Evolutionary conservation across 2,888 invertebrate genomes (phyloP), one percentile per base, ranked within the genome.

Genomic region (Limnephilus marmoratus): DNA sequence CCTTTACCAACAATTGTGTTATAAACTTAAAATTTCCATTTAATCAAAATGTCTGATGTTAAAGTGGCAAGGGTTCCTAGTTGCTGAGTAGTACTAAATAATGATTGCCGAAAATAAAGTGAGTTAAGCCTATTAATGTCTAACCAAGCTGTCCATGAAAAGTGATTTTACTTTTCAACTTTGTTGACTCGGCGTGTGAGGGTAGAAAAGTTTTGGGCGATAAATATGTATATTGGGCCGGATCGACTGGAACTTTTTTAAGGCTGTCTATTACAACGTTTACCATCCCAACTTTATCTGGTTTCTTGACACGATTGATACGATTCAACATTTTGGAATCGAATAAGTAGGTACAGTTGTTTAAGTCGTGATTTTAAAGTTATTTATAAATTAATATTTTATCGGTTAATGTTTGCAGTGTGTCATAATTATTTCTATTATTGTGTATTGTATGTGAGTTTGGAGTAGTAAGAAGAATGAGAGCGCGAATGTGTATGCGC

Each of bases 131-230:
- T 31, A 82, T 31, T 31, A 82, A 82, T 15, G 29, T 82, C 82
- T 34, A 34, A 31, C 82, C 29, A 34, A 34, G 15, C 82, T 34
- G 82, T 82, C 82, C 82, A 18, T 34, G 82, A 34, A 82, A 34
- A 82, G 34, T 82, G 82, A 82, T 82, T 82, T 82, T 34, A 82
- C 82, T 82, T 82, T 82, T 82, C 18, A 82, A 82, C 82, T 82
- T 13, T 82, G 4, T 31, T 34, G 13, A 82, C 34, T 31, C 82
- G 15, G 34, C 34, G 29, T 12, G 45, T 82, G 12, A 18, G 31
- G 82, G 68, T 68, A 18, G 15, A 82, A 13, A 82, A 82, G 82
- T 82, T 82, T 34, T 4, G 3, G 34, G 5, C 34, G 15, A 82
- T 82, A 82, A 82, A 82, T 82, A 82, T 82, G 34, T 68, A 68